Percentiles rank a stretch among this genome's conserved stretches.
These are phyloP conservation scores for Motacilla tschutschensis DNA, from an alignment of 2,113 vertebrate species.

Conservation along the genomic window DNA sequence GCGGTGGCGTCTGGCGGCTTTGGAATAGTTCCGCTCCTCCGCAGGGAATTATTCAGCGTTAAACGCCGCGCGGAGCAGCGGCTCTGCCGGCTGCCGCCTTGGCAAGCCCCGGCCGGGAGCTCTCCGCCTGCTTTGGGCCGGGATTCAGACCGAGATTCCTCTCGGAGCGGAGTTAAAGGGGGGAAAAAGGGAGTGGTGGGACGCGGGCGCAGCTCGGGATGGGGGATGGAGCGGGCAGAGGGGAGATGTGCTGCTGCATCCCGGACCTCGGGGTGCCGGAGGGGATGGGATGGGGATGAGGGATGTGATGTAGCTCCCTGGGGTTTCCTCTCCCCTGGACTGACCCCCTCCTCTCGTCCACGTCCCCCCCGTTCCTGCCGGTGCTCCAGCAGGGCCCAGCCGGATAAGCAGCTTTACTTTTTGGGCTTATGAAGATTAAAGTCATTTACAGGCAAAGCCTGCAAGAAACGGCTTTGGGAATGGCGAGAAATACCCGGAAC, in stretches of 20 bases:
- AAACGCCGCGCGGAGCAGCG: not conserved
- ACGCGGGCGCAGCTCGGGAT: not conserved
- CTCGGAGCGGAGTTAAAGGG: rapidly evolving
- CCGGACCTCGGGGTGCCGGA: rapidly evolving
- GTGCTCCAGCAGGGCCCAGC: not conserved
- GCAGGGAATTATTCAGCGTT: not conserved
- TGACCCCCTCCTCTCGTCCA: not conserved
- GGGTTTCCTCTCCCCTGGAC: not conserved
- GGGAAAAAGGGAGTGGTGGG: rapidly evolving
- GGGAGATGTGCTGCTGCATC: not conserved
- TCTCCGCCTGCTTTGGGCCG: not conserved
- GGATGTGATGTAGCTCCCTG: rapidly evolving
- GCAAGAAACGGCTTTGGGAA: conserved; percentile 18
- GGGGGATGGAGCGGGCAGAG: not conserved
- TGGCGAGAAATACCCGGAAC: not conserved
- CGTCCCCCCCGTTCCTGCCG: not conserved
- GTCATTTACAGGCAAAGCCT: conserved; percentile 45
- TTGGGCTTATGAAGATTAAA: conserved; percentile 50
- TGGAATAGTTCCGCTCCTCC: not conserved
- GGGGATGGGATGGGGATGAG: rapidly evolving
- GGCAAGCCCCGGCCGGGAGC: rapidly evolving
- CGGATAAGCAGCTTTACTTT: conserved; percentile 44
- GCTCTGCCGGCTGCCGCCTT: not conserved
- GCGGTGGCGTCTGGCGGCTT: not conserved
- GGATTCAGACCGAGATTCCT: not conserved